Conservation (phyloP, 2,888 invertebrate species). For the Anthophora plumipes region DNA sequence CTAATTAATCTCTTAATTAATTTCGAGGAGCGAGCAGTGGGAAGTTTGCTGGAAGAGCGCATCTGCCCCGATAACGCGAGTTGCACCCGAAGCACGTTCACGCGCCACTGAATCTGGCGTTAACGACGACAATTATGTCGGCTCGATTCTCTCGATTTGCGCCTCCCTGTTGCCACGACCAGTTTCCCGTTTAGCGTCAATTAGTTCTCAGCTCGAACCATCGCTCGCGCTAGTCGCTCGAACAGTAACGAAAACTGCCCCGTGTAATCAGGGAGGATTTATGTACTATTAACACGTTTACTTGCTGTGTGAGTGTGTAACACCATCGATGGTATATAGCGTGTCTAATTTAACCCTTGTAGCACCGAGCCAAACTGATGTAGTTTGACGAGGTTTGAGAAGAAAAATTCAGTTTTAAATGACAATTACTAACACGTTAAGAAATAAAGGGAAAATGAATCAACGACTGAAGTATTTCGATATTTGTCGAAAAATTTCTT, state of each 20-base stretch:
- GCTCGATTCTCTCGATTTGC: conserved; percentile 17
- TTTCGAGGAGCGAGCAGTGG: conserved; percentile 12
- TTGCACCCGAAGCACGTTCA: conserved; percentile 2
- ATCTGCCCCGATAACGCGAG: conserved; percentile 18
- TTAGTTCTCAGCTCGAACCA: conserved; percentile 8
- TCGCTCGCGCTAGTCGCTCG: not conserved
- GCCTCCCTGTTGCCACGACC: conserved; percentile 9
- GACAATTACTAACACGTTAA: no score
- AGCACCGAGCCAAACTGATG: no score
- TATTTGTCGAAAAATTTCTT: no score
- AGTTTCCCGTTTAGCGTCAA: conserved; percentile 30
- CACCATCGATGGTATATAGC: no score
- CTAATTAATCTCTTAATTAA: conserved; percentile 56
- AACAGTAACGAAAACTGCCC: not conserved
- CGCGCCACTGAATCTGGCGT: conserved; percentile 29
- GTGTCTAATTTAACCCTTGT: no score
- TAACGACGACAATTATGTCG: conserved; percentile 45
- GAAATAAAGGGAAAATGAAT: no score
- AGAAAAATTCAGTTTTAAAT: no score
- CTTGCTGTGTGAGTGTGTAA: no score
- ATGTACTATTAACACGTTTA: not conserved
- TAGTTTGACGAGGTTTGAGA: no score
- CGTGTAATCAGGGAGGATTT: not conserved
- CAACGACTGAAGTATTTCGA: no score
- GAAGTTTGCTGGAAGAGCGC: conserved; percentile 19